Conservation (phyloP, 2,888 invertebrate genomes). For the Nemapogon koenigi region DNA sequence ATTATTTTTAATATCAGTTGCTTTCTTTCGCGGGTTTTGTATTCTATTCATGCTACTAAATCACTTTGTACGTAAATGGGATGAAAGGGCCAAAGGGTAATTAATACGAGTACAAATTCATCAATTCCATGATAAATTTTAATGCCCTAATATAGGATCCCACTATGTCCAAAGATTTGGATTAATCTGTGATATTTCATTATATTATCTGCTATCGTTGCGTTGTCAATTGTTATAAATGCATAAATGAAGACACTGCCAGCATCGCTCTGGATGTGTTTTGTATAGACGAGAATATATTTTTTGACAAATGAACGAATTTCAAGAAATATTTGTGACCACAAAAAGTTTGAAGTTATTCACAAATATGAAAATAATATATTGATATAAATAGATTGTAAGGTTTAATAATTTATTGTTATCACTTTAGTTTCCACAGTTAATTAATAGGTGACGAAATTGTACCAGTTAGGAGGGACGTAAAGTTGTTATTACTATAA, state of each 20-base stretch:
- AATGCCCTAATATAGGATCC: slow-evolving; percentile 24
- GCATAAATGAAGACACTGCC: slow-evolving; percentile 46
- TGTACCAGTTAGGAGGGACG: slow-evolving; percentile 59
- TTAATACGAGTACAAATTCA: slow-evolving; percentile 51
- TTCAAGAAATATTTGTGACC: slow-evolving; percentile 52
- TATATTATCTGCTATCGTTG: slow-evolving; percentile 55
- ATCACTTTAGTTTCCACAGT: slow-evolving; percentile 59
- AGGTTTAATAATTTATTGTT: slow-evolving; percentile 65
- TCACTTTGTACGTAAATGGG: slow-evolving; percentile 53
- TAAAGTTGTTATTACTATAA: slow-evolving; percentile 60
- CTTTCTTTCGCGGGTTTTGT: too few species aligned
- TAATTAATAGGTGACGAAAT: slow-evolving; percentile 59
- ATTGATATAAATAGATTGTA: slow-evolving; percentile 49
- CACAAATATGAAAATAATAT: slow-evolving; percentile 51
- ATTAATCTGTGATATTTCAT: slow-evolving; percentile 66
- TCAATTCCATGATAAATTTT: slow-evolving; percentile 30
- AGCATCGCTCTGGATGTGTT: slow-evolving; percentile 34
- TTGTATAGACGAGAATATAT: slow-evolving; percentile 61
- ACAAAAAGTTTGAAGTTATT: slow-evolving; percentile 53
- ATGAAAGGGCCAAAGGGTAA: slow-evolving; percentile 43
- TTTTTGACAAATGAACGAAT: slow-evolving; percentile 64
- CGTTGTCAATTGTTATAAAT: slow-evolving; percentile 66
- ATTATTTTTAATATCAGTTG: too few species aligned
- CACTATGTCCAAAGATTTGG: slow-evolving; percentile 63
- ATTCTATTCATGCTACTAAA: too few species aligned